Evolutionary conservation across 2,113 vertebrate genomes (phyloP), one percentile per base, ranked within the genome.

Genomic region (Misgurnus mizolepis): DNA sequence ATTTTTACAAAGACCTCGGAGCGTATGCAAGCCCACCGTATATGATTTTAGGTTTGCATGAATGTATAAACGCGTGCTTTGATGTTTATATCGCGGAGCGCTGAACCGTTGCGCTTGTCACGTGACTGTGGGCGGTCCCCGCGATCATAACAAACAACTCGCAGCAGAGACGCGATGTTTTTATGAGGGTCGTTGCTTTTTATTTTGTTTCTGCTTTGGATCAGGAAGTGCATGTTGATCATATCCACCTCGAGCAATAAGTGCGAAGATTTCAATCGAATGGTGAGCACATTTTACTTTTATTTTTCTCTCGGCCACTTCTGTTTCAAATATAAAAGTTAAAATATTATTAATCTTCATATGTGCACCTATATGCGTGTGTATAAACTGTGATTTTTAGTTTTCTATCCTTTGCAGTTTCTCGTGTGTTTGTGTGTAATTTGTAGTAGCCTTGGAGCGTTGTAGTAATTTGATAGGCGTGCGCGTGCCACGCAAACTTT

Each of bases 401-500:
- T 7, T 27, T 12, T 69, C 11, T 15, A 40, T 43, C 34, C 7
- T 11, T 70, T 1, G 7, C n/a, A 50, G 50, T 47, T 11, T 22
- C 40, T 14, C 22, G 67, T 12, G 39, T 41, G 34, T 22, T 27
- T 6, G 49, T 45, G 39, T 55, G 64, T 18, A 14, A 0, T 17
- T n/a, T 15, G 43, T 14, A 43, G 43, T 49, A 50, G 68, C 49
- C n/a, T 5, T 50, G 53, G 66, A 65, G 67, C 39, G 41, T 56
- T 14, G 80, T 82, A 79, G 84, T 86, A 89, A 90, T 47, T 34
- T 80, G 84, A 88, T 80, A 76, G 27, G 27, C 27, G 27, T 34
- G 27, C 27, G 27, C 27, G 67, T 6, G 87, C 90, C 87, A 88
- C 90, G 85, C 89, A 89, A 88, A 89, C 90, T 85, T 78, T 27